phyloP scores from a whole-genome alignment of 1,140 invertebrate genomes.

The Pseudomyrmex pallidus region DNA sequence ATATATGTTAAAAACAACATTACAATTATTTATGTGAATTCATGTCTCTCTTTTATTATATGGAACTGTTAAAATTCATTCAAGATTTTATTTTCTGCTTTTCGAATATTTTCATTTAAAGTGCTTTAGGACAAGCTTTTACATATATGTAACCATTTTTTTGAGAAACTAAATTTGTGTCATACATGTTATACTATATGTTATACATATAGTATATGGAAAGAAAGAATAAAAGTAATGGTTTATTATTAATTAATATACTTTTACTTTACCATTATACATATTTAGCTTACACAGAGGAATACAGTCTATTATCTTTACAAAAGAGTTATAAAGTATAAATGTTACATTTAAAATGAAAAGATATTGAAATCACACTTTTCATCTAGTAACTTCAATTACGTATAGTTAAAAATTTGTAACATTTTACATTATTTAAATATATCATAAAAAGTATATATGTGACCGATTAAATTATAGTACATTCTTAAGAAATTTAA shows the following conservation, averaged over 20 bases:
- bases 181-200: not conserved
- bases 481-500: slow-evolving; percentile 20
- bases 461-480: slow-evolving; percentile 36
- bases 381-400: slow-evolving; percentile 34
- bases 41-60: slow-evolving; percentile 18
- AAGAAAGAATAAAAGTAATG: not conserved
- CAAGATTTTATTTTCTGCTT: slow-evolving; percentile 5
- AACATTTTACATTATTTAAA: slow-evolving; percentile 20
- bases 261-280: slow-evolving; percentile 35
- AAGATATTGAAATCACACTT: slow-evolving; percentile 32
- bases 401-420: slow-evolving; percentile 30
- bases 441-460: slow-evolving; percentile 51
- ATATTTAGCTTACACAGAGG: slow-evolving; percentile 12
- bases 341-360: slow-evolving; percentile 17
- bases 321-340: slow-evolving; percentile 19
- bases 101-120: slow-evolving; percentile 4
- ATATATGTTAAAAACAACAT: slow-evolving; percentile 18
- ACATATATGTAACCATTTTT: not conserved
- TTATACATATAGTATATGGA: not conserved
- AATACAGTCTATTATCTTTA: slow-evolving; percentile 41
- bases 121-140: not conserved
- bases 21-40: slow-evolving; percentile 53
- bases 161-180: not conserved
- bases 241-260: not conserved
- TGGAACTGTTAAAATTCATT: slow-evolving; percentile 22